A percentile compares a stretch with the other conserved stretches of the same genome.
These are phyloP conservation scores for Mizuhopecten yessoensis DNA, from an alignment of 1,140 invertebrate species.

Conservation along the genomic window DNA sequence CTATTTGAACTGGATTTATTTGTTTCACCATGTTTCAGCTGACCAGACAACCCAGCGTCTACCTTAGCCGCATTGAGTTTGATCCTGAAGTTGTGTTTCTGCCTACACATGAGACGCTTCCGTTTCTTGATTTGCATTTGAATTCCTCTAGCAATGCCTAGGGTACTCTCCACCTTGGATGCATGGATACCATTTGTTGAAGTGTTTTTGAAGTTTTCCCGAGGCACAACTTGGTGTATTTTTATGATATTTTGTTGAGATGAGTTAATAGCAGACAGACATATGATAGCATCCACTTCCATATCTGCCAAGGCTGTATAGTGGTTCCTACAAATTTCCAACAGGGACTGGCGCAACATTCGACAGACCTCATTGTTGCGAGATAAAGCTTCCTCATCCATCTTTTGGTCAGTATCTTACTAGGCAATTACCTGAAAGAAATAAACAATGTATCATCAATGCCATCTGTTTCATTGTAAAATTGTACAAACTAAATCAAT, in stretches of 20 bases:
- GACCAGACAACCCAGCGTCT: not conserved
- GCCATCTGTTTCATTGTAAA: not conserved
- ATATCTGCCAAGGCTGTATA: slow-evolving; percentile 47
- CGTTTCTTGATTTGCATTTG: slow-evolving; percentile 10
- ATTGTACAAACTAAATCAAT: too few relatives aligned
- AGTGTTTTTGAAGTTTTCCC: slow-evolving; percentile 44
- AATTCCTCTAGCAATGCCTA: not conserved
- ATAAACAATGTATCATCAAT: not conserved
- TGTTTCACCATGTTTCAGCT: not conserved
- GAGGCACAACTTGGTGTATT: slow-evolving; percentile 53
- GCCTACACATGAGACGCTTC: not conserved
- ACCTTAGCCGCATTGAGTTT: not conserved
- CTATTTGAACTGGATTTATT: not conserved
- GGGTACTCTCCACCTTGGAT: not conserved
- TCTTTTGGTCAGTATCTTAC: not conserved
- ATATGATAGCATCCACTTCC: slow-evolving; percentile 55
- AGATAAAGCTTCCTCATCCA: slow-evolving; percentile 40
- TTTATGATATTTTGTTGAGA: slow-evolving; percentile 49
- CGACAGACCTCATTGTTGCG: slow-evolving; percentile 46
- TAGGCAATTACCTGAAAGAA: not conserved
- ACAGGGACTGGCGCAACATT: slow-evolving; percentile 41
- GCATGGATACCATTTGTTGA: not conserved
- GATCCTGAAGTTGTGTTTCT: slow-evolving; percentile 7
- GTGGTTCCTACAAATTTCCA: slow-evolving; percentile 50
- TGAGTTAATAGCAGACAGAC: slow-evolving; percentile 49